A percentile compares a stretch with the other conserved stretches of the same genome.
These are phyloP conservation scores for Scaeva pyrastri DNA, from an alignment of 2,888 invertebrate genomes.

Conservation along the genomic window DNA sequence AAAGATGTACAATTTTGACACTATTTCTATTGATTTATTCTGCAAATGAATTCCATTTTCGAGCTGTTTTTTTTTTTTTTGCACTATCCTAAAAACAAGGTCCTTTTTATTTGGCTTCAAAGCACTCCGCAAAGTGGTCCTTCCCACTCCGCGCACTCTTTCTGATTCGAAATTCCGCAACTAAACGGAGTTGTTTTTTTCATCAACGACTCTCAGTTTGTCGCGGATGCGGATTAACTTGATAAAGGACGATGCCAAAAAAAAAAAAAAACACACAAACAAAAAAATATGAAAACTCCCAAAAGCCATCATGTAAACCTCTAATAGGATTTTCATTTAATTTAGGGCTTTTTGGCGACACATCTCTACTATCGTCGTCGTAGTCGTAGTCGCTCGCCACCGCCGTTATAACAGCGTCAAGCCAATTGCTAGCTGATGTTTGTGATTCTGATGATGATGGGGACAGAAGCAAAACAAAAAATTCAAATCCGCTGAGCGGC, in stretches of 20 bases:
- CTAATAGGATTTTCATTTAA: slow-evolving; percentile 76
- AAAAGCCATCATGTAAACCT: slow-evolving; percentile 72
- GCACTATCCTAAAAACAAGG: no score
- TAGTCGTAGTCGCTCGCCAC: background rate
- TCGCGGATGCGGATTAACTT: slow-evolving; percentile 60
- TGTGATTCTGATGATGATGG: background rate
- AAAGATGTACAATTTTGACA: no score
- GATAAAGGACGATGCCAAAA: slow-evolving; percentile 34
- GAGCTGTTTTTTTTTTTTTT: no score
- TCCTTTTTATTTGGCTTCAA: background rate
- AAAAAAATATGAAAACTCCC: slow-evolving; percentile 54
- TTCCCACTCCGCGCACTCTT: no score
- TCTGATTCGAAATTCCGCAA: slow-evolving; percentile 64
- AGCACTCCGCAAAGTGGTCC: no score
- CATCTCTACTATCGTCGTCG: slow-evolving; percentile 53
- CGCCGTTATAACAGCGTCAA: slow-evolving; percentile 50
- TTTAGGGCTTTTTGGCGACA: slow-evolving; percentile 75
- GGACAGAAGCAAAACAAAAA: background rate
- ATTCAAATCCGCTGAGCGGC: slow-evolving; percentile 64
- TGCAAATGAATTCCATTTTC: no score
- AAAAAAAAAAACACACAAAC: slow-evolving; percentile 13
- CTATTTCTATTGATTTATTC: no score
- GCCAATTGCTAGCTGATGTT: slow-evolving; percentile 28
- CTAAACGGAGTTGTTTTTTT: slow-evolving; percentile 44
- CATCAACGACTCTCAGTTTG: background rate